Conservation (phyloP, 2,797 vertebrate species). For the Prionace glauca region DNA sequence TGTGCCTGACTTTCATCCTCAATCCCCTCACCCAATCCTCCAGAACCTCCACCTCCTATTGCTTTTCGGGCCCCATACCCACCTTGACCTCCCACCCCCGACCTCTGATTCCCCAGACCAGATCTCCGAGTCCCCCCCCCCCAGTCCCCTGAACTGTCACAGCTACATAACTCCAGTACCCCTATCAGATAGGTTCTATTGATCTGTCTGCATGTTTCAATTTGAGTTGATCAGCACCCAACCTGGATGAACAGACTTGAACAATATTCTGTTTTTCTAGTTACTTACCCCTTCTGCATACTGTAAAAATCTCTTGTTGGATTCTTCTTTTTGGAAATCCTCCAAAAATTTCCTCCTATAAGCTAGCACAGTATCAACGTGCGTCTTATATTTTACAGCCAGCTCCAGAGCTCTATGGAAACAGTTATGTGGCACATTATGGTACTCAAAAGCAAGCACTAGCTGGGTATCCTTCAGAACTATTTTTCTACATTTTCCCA, state of each 20-base stretch:
- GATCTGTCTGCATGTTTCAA: constrained; percentile 36
- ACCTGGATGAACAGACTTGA: constrained; percentile 37
- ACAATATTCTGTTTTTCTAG: constrained; percentile 5
- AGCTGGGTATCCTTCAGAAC: constrained; percentile 45
- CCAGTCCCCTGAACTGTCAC: neutral
- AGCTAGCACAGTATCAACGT: constrained; percentile 93
- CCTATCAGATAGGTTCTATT: constrained; percentile 36
- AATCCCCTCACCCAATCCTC: too few relatives aligned
- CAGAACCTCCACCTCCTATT: too few relatives aligned
- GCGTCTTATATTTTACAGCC: constrained; percentile 94
- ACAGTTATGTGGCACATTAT: constrained; percentile 43
- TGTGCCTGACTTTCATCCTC: too few relatives aligned
- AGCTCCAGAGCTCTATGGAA: constrained; percentile 80
- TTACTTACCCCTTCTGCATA: constrained; percentile 81
- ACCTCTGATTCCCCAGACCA: too few relatives aligned
- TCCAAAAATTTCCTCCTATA: constrained; percentile 80
- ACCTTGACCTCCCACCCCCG: too few relatives aligned
- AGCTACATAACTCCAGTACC: constrained; percentile 39
- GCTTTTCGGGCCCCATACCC: too few relatives aligned
- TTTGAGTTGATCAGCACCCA: constrained; percentile 41
- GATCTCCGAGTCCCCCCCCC: too few relatives aligned
- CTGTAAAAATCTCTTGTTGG: constrained; percentile 84
- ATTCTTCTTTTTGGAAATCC: constrained; percentile 83
- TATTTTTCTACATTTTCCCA: constrained; percentile 45
- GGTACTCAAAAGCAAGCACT: constrained; percentile 45